A percentile compares a stretch with the other conserved stretches of the same genome.
These are phyloP conservation scores for Eulemur mongoz DNA, from an alignment of 2,797 vertebrate species.

Conservation along the genomic window DNA sequence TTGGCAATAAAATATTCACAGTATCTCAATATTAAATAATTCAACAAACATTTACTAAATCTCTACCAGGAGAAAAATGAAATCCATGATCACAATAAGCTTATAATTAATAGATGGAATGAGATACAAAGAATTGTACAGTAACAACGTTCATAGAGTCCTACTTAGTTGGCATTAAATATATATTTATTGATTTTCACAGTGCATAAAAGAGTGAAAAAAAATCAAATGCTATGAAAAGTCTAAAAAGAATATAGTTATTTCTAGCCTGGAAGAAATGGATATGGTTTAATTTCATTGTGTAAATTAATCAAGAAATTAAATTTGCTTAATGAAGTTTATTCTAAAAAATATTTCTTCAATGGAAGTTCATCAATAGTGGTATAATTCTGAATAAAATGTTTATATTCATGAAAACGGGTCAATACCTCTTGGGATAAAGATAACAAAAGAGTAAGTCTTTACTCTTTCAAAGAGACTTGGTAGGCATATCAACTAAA, in stretches of 20 bases:
- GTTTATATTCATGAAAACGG: background rate
- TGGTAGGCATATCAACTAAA: background rate
- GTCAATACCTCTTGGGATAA: background rate
- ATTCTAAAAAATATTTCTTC: background rate
- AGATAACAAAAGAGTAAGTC: background rate
- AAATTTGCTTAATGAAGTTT: background rate
- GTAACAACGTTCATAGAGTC: background rate
- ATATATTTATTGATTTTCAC: conserved; percentile 3
- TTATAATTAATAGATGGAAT: conserved; percentile 27
- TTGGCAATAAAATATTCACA: conserved; percentile 62
- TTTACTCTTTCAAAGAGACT: background rate
- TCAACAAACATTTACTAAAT: conserved; percentile 41
- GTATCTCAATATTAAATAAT: conserved; percentile 52
- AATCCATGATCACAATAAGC: background rate
- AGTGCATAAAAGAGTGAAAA: background rate
- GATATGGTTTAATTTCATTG: background rate
- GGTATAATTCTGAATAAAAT: conserved; percentile 44
- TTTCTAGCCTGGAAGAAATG: background rate
- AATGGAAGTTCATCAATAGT: background rate
- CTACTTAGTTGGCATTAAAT: background rate
- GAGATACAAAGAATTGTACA: background rate
- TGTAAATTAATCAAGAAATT: conserved; percentile 41
- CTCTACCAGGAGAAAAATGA: conserved; percentile 19
- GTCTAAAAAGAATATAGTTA: background rate
- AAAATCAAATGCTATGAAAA: conserved; percentile 47